These are phyloP conservation scores for Sweltsa coloradensis DNA, from an alignment of 1,140 invertebrate genomes.

Conservation along the genomic window DNA sequence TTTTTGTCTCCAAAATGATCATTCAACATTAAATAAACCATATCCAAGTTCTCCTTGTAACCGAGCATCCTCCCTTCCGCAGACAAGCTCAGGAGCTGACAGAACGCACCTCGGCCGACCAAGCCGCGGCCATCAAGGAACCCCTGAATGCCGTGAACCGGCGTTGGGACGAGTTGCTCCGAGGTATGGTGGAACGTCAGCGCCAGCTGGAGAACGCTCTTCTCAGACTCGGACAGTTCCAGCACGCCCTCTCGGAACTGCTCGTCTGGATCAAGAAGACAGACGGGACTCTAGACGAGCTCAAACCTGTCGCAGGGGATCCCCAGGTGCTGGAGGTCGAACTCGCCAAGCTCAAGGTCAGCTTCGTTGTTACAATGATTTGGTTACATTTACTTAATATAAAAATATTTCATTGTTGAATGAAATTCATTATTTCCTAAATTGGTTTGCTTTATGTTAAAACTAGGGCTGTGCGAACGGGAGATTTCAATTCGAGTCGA, in stretches of 20 bases:
- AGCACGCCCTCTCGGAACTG: conserved; percentile 89
- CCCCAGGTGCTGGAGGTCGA: conserved; percentile 94
- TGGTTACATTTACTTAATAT: background rate
- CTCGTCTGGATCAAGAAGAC: conserved; percentile 89
- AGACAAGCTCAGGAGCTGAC: conserved; percentile 90
- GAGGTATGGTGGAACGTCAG: conserved; percentile 82
- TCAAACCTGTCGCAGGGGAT: conserved; percentile 73
- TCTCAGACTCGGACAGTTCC: conserved; percentile 89
- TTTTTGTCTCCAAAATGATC: no score
- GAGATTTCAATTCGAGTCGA: no score
- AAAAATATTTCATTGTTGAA: no score
- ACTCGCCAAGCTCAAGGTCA: conserved; percentile 87
- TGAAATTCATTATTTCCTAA: no score
- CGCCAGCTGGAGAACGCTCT: conserved; percentile 86
- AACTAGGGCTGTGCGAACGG: no score
- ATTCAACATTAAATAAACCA: no score
- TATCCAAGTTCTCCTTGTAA: no score
- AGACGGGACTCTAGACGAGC: conserved; percentile 70
- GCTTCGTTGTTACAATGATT: background rate
- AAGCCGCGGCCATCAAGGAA: conserved; percentile 84
- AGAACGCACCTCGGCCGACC: conserved; percentile 82
- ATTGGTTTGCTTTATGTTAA: no score
- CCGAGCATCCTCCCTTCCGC: conserved; percentile 19
- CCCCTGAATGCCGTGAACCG: conserved; percentile 81
- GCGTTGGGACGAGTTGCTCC: conserved; percentile 81